Conservation (phyloP, 37 sponge, comb jelly and placozoan genomes). For the Agelas oroides region DNA sequence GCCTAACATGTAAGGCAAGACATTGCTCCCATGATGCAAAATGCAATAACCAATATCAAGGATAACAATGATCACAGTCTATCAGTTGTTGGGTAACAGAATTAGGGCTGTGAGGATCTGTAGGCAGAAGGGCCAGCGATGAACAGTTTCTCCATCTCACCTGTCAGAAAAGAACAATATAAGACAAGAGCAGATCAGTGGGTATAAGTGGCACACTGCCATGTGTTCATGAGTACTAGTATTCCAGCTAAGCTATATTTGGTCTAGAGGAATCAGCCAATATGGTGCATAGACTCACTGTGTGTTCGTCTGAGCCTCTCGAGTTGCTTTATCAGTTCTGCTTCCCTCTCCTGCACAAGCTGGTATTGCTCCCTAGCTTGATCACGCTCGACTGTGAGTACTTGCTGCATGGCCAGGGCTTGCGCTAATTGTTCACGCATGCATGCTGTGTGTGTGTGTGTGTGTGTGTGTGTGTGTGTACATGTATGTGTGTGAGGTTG, state of each 20-base stretch:
- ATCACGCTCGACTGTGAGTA: conserved; percentile 62
- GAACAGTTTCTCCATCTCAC: conserved; percentile 36
- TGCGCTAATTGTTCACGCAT: conserved; percentile 71
- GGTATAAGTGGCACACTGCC: background rate
- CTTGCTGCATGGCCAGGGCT: conserved; percentile 45
- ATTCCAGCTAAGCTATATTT: too few relatives aligned
- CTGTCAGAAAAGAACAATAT: background rate
- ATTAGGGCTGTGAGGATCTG: too few relatives aligned
- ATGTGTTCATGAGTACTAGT: background rate
- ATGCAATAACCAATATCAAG: too few relatives aligned
- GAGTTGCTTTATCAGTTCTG: conserved; percentile 39
- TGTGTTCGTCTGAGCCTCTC: conserved; percentile 33
- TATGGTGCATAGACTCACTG: conserved; percentile 7
- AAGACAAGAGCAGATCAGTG: background rate
- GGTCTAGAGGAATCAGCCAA: too few relatives aligned
- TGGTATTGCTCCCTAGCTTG: conserved; percentile 59
- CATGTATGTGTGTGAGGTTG: background rate
- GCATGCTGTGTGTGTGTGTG: conserved; percentile 43
- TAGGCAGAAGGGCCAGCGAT: too few relatives aligned
- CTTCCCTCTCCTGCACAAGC: conserved; percentile 50
- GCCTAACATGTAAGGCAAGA: too few relatives aligned
- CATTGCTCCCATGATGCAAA: too few relatives aligned
- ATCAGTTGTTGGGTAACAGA: too few relatives aligned
- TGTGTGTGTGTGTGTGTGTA: conserved; percentile 1
- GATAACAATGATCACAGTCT: too few relatives aligned